Percentiles rank a stretch among this genome's conserved stretches.
Evolutionary conservation across 2,797 vertebrate genomes (phyloP).

Genomic region (Lutjanus campechanus): DNA sequence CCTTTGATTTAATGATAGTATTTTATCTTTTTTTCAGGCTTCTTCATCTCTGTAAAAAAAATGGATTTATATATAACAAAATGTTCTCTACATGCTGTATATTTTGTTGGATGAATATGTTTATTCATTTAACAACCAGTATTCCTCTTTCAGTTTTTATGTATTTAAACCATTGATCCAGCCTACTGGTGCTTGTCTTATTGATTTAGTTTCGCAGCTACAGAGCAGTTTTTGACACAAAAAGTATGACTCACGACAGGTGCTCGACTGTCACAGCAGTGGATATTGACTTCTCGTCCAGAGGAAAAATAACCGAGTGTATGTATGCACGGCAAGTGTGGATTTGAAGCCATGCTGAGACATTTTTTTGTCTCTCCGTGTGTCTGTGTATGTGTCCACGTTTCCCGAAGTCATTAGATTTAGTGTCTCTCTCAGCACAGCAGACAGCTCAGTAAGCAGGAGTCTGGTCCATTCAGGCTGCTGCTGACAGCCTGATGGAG

Average conservation of each 20-base stretch:
- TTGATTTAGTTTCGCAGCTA: neutral
- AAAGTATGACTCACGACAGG: neutral
- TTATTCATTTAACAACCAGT: neutral
- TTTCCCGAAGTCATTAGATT: slow-evolving; percentile 36
- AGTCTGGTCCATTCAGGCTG: slow-evolving; percentile 34
- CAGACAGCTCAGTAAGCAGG: slow-evolving; percentile 50
- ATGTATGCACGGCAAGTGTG: neutral
- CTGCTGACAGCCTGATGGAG: slow-evolving; percentile 38
- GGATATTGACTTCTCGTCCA: neutral
- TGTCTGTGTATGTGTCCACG: neutral
- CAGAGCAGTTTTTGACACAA: neutral
- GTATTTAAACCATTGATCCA: neutral
- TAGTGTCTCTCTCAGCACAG: slow-evolving; percentile 54
- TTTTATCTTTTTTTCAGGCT: neutral
- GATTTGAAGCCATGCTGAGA: neutral
- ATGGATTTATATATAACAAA: no score
- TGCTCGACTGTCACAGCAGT: neutral
- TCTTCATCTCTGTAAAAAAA: neutral
- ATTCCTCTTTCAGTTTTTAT: neutral
- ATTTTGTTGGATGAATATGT: neutral
- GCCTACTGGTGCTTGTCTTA: neutral
- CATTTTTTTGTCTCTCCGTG: neutral
- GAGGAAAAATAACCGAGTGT: neutral
- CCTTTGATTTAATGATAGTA: neutral
- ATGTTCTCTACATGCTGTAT: no score